phyloP scores from a whole-genome alignment of 2,113 vertebrate species.

The Salvelinus fontinalis region DNA sequence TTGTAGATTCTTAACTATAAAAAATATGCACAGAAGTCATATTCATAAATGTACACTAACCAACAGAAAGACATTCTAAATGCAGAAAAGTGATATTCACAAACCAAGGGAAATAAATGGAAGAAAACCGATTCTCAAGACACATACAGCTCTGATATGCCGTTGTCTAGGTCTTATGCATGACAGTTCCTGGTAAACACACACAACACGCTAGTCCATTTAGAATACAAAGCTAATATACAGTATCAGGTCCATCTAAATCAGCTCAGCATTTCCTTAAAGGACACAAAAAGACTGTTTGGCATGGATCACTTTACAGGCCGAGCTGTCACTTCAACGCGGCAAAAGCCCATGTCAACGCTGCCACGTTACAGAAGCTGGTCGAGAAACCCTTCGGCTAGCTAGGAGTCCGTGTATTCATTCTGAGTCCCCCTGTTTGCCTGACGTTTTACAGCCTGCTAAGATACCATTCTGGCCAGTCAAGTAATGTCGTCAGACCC shows the following conservation, averaged over 20 bases:
- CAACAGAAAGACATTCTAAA: too few relatives aligned
- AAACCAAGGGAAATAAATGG: too few relatives aligned
- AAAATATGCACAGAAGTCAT: too few relatives aligned
- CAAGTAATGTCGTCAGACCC: slow-evolving; percentile 91
- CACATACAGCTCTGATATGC: background rate
- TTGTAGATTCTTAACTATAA: too few relatives aligned
- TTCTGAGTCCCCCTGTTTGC: slow-evolving; percentile 64
- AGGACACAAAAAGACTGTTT: slow-evolving; percentile 43
- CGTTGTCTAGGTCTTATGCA: background rate
- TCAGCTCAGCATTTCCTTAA: slow-evolving; percentile 52
- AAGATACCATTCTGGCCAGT: slow-evolving; percentile 86
- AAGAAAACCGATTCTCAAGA: background rate
- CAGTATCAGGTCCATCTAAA: slow-evolving; percentile 47
- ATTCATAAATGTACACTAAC: too few relatives aligned
- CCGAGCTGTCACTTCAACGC: slow-evolving; percentile 34
- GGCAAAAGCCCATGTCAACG: slow-evolving; percentile 1
- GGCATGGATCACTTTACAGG: slow-evolving; percentile 46
- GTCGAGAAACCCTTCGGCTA: slow-evolving; percentile 16
- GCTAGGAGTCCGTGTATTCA: slow-evolving; percentile 30
- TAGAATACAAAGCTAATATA: slow-evolving; percentile 64
- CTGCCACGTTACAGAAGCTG: slow-evolving; percentile 23
- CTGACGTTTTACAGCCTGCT: slow-evolving; percentile 76
- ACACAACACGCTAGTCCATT: background rate
- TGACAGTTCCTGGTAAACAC: background rate
- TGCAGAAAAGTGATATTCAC: too few relatives aligned